Conservation (phyloP, 1,140 invertebrate genomes). For the Dinothrombium tinctorium region DNA sequence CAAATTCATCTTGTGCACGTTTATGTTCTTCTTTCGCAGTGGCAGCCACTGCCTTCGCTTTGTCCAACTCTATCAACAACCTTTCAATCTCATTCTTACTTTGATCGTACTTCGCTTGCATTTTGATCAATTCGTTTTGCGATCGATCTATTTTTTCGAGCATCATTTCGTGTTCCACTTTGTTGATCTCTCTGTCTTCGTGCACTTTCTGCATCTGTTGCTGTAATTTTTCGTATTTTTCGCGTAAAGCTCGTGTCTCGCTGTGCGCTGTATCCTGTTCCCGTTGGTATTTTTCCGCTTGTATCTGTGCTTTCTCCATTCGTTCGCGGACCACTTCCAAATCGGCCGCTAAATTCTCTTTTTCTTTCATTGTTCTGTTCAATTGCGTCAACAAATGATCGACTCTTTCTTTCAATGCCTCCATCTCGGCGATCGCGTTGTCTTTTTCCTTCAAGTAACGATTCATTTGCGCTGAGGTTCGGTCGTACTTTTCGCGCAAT, state of each 20-base stretch:
- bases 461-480: constrained; percentile 40
- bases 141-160: constrained; percentile 71
- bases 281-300: constrained; percentile 30
- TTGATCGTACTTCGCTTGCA: constrained; percentile 63
- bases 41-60: constrained; percentile 43
- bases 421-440: constrained; percentile 45
- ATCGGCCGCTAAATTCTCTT: constrained; percentile 55
- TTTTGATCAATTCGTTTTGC: constrained; percentile 60
- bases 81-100: constrained; percentile 61
- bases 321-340: constrained; percentile 59
- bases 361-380: constrained; percentile 53
- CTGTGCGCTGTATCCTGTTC: constrained; percentile 54
- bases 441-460: constrained; percentile 69
- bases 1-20: constrained; percentile 56
- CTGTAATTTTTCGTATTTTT: constrained; percentile 63
- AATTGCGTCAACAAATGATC: constrained; percentile 52
- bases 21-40: constrained; percentile 63
- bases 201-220: constrained; percentile 48
- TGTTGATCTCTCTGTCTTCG: constrained; percentile 61
- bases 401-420: constrained; percentile 48
- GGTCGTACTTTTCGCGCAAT: constrained; percentile 63
- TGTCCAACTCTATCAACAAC: constrained; percentile 58
- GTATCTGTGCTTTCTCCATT: constrained; percentile 44
- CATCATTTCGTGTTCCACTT: constrained; percentile 73
- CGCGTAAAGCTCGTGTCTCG: constrained; percentile 62